Evolutionary conservation across 2,113 vertebrate species (phyloP), one percentile per base, ranked within the genome.

Genomic region (Pao palembangensis): DNA sequence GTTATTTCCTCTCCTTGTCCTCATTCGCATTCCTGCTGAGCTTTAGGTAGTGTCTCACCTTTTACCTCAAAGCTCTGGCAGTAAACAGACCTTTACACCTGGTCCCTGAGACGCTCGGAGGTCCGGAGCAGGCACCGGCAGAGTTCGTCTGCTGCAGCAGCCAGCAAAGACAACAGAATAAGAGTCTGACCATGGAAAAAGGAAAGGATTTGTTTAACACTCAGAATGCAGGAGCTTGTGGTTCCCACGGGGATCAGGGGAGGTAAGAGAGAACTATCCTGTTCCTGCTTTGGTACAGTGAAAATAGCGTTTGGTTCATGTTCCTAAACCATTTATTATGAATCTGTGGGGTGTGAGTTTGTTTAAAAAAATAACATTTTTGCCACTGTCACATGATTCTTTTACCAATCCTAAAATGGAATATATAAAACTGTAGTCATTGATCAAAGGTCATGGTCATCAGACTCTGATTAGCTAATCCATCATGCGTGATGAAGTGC

Each of bases 41-140:
- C 56, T 56, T 64, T 19, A 53, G 58, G 23, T n/a, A 17, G 51
- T 54, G 18, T 58, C 55, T 59, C 56, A 20, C 54, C 58, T 57
- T 58, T 41, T 50, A n/a, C 20, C 48, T 34, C 47, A 43, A 16
- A 59, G 38, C 0, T 6, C 10, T 28, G 8, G 79, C 78, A 58
- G 47, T 81, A 85, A 88, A 81, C 42, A 66, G 82, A 91, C 87
- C 90, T 91, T 90, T 90, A 73, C 69, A 79, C 84, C 58, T 49
- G n/a, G 49, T 42, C 8, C n/a, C 25, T 28, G 51, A 70, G 47
- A 48, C 34, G 34, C 8, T 4, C 3, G 34, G 34, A 2, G 34
- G 8, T 38, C 34, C 8, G 34, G 11, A 8, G 28, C 28, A 8
- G 34, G 8, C 3, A 38, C 10, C 8, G 11, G 34, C 34, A 2